phyloP scores from a whole-genome alignment of 1,140 invertebrate species.

The Tetramorium simillimum region DNA sequence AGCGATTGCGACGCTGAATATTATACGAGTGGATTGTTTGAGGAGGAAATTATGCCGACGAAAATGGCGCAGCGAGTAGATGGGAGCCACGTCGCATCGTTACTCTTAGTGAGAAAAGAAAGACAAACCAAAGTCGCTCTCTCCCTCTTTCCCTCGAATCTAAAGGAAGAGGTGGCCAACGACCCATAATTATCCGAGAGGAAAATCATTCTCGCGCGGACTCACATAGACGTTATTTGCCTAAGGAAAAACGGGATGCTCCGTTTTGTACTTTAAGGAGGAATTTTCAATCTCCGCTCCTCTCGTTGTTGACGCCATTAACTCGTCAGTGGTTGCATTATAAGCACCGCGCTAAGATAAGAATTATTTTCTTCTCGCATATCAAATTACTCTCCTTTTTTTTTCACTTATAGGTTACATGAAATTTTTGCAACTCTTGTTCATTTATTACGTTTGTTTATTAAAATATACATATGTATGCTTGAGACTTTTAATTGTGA shows the following conservation, averaged over 20 bases:
- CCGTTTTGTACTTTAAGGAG: conserved; percentile 26
- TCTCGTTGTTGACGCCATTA: conserved; percentile 35
- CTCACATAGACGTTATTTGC: conserved; percentile 37
- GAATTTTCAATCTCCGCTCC: conserved; percentile 26
- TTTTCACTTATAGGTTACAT: neutral
- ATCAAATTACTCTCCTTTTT: neutral
- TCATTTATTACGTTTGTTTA: neutral
- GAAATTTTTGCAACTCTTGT: neutral
- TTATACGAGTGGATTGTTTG: conserved; percentile 52
- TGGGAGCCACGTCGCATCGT: conserved; percentile 30
- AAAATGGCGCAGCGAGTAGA: conserved; percentile 31
- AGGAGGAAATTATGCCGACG: conserved; percentile 40
- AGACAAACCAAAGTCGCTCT: conserved; percentile 47
- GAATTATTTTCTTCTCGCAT: conserved; percentile 21
- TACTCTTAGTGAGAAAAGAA: conserved; percentile 33
- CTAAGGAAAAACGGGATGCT: conserved; percentile 10
- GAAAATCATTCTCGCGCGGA: conserved; percentile 19
- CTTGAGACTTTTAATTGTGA: neutral
- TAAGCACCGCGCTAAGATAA: neutral
- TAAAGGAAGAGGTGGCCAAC: conserved; percentile 1
- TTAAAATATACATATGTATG: neutral
- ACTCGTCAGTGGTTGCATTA: neutral
- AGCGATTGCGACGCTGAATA: conserved; percentile 23
- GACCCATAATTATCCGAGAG: conserved; percentile 40
- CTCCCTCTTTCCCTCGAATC: neutral